Evolutionary conservation across 2,797 vertebrate genomes (phyloP), one percentile per base, ranked within the genome.

Genomic region (Catostomus latipinnis): DNA sequence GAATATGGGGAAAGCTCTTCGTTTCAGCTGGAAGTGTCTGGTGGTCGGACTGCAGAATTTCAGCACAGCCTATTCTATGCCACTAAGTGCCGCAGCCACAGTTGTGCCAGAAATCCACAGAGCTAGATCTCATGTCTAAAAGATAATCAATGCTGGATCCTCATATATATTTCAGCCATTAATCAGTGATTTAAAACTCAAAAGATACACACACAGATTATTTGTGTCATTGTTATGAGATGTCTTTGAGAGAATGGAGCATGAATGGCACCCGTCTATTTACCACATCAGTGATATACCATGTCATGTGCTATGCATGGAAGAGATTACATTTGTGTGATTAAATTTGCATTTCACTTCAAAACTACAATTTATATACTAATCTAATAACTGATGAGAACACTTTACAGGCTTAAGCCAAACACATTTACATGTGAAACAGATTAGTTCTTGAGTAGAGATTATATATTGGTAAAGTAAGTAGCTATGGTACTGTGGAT

Each of bases 1-100:
- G 97, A 98, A 98, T 0, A 66, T 96, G 0, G 90, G 96, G 45
- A 96, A 96, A 86, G 95, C 91, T 3, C 81, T 98, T 83, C 87
- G 92, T 8, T 94, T 95, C 88, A 94, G 94, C 76, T 97, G 96
- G 88, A 93, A 83, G 75, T 97, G 96, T 67, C 52, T 99, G 73
- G 74, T 97, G 81, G 82, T 94, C 0, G 96, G 96, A 45, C 80
- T 99, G 45, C 97, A 97, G 85, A 94, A 83, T 71, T 88, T 97
- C 74, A 92, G 94, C 0, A 77, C 90, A 0, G 86, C 87, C 0
- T 98, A 96, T 85, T 87, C 94, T 0, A 85, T 93, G 8, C 95
- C 96, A 0, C 87, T 94, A 0, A 88, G 92, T 0, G 90, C 92
- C 0, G 49, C 92, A 49, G 72, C 90, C 76, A 92, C 93, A 0